phyloP scores from a whole-genome alignment of 2,888 invertebrate species.

The Iselma pallidipennis region DNA sequence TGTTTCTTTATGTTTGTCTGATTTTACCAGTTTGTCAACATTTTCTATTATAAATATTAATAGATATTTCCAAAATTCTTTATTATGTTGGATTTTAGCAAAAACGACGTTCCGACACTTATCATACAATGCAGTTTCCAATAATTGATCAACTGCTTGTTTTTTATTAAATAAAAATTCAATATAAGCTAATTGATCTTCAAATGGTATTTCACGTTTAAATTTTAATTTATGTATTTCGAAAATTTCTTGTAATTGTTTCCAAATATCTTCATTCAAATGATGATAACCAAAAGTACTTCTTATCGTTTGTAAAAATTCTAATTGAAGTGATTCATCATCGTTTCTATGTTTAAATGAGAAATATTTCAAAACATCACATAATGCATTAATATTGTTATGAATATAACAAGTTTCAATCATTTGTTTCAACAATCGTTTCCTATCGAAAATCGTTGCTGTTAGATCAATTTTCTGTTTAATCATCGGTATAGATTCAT shows the following conservation, averaged over 20 bases:
- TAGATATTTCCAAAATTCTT: background rate
- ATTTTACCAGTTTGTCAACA: background rate
- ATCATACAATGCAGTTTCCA: too few species aligned
- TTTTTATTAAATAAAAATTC: background rate
- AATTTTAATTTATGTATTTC: background rate
- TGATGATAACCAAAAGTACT: background rate
- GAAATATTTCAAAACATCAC: slow-evolving; percentile 32
- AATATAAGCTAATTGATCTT: background rate
- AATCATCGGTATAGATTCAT: slow-evolving; percentile 28
- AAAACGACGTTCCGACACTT: too few species aligned
- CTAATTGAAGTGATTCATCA: slow-evolving; percentile 9
- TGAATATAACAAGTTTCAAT: slow-evolving; percentile 24
- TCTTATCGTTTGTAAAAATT: background rate
- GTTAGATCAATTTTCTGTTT: slow-evolving; percentile 36
- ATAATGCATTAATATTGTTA: slow-evolving; percentile 28
- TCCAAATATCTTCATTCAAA: background rate
- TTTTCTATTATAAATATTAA: background rate
- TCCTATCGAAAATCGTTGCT: slow-evolving; percentile 23
- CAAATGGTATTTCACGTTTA: background rate
- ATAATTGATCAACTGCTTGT: background rate
- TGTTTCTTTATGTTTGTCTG: background rate
- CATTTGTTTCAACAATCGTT: slow-evolving; percentile 20
- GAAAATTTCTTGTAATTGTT: background rate
- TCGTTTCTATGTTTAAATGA: slow-evolving; percentile 33
- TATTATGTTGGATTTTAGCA: background rate